Conservation (phyloP, 2,888 invertebrate species). For the Agonopterix arenella region DNA sequence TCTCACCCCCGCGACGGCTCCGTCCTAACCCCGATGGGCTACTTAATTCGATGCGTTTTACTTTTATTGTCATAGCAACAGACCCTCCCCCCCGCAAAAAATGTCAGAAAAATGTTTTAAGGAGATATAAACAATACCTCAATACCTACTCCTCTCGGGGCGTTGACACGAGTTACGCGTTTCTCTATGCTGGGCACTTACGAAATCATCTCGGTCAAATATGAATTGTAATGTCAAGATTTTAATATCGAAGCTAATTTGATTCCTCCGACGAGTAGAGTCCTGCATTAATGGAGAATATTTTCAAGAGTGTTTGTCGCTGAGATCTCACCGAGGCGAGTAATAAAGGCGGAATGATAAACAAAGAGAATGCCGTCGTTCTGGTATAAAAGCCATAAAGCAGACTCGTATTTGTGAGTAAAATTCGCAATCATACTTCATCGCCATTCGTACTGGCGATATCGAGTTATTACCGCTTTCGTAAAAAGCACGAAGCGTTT, state of each 20-base stretch:
- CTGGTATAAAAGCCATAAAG: slow-evolving; percentile 48
- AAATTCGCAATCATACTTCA: slow-evolving; percentile 57
- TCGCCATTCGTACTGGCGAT: slow-evolving; percentile 30
- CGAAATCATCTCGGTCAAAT: slow-evolving; percentile 45
- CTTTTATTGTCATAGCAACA: too few relatives aligned
- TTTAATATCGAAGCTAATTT: slow-evolving; percentile 47
- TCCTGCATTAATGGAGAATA: slow-evolving; percentile 46
- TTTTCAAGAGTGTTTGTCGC: slow-evolving; percentile 45
- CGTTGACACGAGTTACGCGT: too few relatives aligned
- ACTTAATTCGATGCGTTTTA: too few relatives aligned
- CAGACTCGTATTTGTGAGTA: slow-evolving; percentile 45
- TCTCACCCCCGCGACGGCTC: too few relatives aligned
- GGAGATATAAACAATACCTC: too few relatives aligned
- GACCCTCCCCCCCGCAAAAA: too few relatives aligned
- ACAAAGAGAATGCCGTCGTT: slow-evolving; percentile 31
- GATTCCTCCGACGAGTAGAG: slow-evolving; percentile 25
- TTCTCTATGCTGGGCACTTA: slow-evolving; percentile 35
- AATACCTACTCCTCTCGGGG: too few relatives aligned
- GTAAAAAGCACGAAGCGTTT: background rate
- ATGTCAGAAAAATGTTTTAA: too few relatives aligned
- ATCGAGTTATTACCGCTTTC: slow-evolving; percentile 42
- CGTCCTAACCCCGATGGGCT: too few relatives aligned
- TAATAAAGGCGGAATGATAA: slow-evolving; percentile 43
- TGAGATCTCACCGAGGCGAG: slow-evolving; percentile 29
- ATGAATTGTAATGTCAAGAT: slow-evolving; percentile 24